phyloP scores from a whole-genome alignment of 2,888 invertebrate genomes.

The Acronicta aceris region DNA sequence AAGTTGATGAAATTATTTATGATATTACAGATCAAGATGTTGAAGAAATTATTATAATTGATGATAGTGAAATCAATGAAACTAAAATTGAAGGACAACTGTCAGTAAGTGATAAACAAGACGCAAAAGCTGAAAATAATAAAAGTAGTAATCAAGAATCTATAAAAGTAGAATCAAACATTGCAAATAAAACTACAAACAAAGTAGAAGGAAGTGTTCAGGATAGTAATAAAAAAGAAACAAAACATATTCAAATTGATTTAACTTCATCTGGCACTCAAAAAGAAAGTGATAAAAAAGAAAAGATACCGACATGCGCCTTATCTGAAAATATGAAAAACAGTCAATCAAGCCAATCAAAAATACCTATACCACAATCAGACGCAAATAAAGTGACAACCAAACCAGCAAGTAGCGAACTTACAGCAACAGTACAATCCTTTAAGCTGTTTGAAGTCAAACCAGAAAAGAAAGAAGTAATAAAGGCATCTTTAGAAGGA shows the following conservation, averaged over 20 bases:
- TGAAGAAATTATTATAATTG: slow-evolving; percentile 34
- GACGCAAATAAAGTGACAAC: slow-evolving; percentile 15
- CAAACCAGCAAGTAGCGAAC: slow-evolving; percentile 8
- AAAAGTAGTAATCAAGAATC: slow-evolving; percentile 1
- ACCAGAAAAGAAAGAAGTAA: slow-evolving; percentile 1
- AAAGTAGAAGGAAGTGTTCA: slow-evolving; percentile 19
- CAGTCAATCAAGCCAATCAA: slow-evolving; percentile 29
- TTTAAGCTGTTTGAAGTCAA: slow-evolving; percentile 1
- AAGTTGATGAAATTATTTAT: slow-evolving; percentile 39
- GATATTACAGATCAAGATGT: slow-evolving; percentile 24
- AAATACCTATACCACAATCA: slow-evolving; percentile 35
- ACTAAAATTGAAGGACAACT: slow-evolving; percentile 11
- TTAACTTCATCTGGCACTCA: neutral
- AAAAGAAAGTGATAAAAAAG: slow-evolving; percentile 7
- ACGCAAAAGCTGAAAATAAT: slow-evolving; percentile 4
- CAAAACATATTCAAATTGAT: slow-evolving; percentile 4
- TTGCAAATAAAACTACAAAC: slow-evolving; percentile 5
- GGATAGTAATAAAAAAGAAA: slow-evolving; percentile 6
- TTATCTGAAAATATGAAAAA: slow-evolving; percentile 11
- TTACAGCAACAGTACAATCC: neutral
- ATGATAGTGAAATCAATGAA: slow-evolving; percentile 34
- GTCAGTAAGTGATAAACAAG: neutral
- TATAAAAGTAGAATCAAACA: slow-evolving; percentile 9
- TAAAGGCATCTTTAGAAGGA: slow-evolving; percentile 6
- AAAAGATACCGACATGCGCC: neutral